Percentiles rank a stretch among this genome's conserved stretches.
Conservation (phyloP, 2,888 invertebrate species). For the Ganaspis brasiliensis region DNA sequence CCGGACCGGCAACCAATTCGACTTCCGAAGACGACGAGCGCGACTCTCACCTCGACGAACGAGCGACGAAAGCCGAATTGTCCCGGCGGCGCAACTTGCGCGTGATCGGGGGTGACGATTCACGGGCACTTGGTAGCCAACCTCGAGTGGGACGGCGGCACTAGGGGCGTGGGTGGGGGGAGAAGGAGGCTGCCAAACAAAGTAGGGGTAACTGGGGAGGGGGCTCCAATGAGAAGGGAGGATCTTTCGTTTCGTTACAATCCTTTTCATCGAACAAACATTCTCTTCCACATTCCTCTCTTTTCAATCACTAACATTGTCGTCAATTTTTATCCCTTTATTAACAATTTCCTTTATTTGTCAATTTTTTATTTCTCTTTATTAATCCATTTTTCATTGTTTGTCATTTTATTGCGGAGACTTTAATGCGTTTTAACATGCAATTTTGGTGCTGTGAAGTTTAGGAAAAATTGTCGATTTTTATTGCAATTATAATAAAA, state of each 20-base stretch:
- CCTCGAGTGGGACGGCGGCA: constrained; percentile 55
- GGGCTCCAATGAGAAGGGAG: constrained; percentile 55
- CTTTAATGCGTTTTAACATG: too few species aligned
- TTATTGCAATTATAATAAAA: too few species aligned
- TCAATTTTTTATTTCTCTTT: too few species aligned
- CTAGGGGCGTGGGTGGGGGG: constrained; percentile 56
- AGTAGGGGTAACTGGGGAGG: constrained; percentile 44
- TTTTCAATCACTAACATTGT: not conserved
- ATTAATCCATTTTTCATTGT: too few species aligned
- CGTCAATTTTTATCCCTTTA: not conserved
- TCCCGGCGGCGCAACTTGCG: constrained; percentile 65
- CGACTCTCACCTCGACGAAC: constrained; percentile 41
- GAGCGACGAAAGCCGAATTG: constrained; percentile 66
- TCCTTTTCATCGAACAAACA: not conserved
- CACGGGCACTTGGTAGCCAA: constrained; percentile 60
- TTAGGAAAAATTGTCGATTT: too few species aligned
- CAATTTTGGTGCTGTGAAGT: too few species aligned
- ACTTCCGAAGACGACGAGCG: constrained; percentile 38
- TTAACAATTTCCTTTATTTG: too few species aligned
- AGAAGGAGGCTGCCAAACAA: constrained; percentile 52
- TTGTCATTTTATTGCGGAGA: too few species aligned
- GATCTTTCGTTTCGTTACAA: not conserved
- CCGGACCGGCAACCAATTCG: constrained; percentile 20
- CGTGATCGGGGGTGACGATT: constrained; percentile 72
- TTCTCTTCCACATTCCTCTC: not conserved